Evolutionary conservation across 1,140 invertebrate genomes (phyloP), one percentile per base, ranked within the genome.

Genomic region (Drosophila varians): DNA sequence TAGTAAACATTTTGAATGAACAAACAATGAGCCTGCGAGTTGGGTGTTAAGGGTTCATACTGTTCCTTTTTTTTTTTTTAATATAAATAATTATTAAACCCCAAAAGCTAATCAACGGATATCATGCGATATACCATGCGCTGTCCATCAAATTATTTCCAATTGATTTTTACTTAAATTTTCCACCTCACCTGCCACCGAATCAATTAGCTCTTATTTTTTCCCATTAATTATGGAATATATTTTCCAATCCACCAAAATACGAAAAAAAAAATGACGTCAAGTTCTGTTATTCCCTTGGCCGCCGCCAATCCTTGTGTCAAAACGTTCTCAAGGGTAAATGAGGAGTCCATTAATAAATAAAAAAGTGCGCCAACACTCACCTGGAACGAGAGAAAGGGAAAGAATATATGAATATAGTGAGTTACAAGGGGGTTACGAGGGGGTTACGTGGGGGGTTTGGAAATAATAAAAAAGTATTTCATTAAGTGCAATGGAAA

Each of bases 331-430:
- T 69, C 65, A 43, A 54, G 57, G 69, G 68, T 61, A 80, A 73
- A 75, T 86, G 80, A 55, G 62, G 73, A 84, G 70, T 84, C 78
- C 78, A 84, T 87, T 84, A 84, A 84, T 87, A 84, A 84, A 84
- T 86, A 86, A 86, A 84, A 36, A 42, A 42, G 38, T 14, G 70
- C 49, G 74, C 80, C 66, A 31, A 31, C 28, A 87, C 80, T 87
- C 77, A 86, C 80, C 80, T 86, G 62, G 46, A 86, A 86, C n/a
- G 61, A 75, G 34, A 78, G 11, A 47, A 46, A 46, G 11, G 51
- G 43, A 74, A 28, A 23, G 9, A 16, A 26, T 46, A 21, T 28
- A 46, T n/a, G n/a, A 31, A n/a, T 43, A 19, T 21, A 70, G 43
- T 49, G 40, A 38, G 58, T 65, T 74, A 79, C 55, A 69, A 79